Conservation (phyloP, 2,797 vertebrate species). For the Valencia hispanica region DNA sequence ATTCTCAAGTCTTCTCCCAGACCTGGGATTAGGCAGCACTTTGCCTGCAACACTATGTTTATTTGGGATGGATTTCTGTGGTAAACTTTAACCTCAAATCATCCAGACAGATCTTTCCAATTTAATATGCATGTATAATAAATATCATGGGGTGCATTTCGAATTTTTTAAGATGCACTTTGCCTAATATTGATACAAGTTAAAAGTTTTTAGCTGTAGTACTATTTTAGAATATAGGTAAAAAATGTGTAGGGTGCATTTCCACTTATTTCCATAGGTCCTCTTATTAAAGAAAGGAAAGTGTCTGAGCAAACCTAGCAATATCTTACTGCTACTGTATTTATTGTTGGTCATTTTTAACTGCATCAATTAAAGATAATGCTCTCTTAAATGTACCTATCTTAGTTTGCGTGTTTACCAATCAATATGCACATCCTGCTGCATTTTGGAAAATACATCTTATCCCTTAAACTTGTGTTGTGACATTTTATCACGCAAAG, state of each 20-base stretch:
- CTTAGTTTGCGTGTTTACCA: background rate
- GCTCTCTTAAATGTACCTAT: background rate
- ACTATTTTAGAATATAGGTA: conserved; percentile 2
- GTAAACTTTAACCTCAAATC: conserved; percentile 41
- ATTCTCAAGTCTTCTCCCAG: conserved; percentile 61
- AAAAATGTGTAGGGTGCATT: background rate
- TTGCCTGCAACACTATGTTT: conserved; percentile 70
- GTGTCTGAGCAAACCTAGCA: conserved; percentile 1
- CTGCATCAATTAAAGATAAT: background rate
- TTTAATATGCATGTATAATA: conserved; percentile 1
- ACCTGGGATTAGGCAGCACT: conserved; percentile 75
- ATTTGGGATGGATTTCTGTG: conserved; percentile 40
- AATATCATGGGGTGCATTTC: background rate
- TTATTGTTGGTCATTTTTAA: background rate
- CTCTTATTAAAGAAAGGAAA: conserved; percentile 1
- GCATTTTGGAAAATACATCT: background rate
- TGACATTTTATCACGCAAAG: background rate
- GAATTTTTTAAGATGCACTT: conserved; percentile 1
- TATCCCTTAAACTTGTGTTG: background rate
- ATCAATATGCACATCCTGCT: conserved; percentile 3
- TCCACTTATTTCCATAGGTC: background rate
- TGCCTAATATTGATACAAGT: conserved; percentile 1
- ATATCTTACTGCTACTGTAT: conserved; percentile 9
- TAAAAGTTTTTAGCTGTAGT: background rate
- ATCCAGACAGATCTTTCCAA: conserved; percentile 35